Conservation (phyloP, 2,888 invertebrate genomes). For the Dendrolimus pini region DNA sequence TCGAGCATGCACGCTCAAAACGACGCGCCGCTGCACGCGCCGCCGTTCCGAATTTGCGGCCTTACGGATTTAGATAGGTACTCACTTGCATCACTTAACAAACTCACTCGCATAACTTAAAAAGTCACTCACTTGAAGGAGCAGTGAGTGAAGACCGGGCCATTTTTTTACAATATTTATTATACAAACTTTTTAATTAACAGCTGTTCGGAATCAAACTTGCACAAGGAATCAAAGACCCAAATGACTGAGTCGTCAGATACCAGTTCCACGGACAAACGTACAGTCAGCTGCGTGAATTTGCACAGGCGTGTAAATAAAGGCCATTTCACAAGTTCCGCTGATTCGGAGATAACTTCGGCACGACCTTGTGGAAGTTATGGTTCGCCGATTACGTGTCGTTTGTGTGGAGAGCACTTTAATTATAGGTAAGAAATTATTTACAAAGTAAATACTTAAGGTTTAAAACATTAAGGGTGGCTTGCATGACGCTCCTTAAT, state of each 20-base stretch:
- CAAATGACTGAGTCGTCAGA: conserved; percentile 17
- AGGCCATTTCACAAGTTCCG: conserved; percentile 16
- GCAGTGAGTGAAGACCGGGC: too few species aligned
- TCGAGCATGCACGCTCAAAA: too few species aligned
- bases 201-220: conserved; percentile 28
- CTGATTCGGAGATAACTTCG: conserved; percentile 23
- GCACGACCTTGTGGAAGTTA: conserved; percentile 11
- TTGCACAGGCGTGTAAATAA: conserved; percentile 19
- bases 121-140: too few species aligned
- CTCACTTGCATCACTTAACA: too few species aligned
- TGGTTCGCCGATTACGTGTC: conserved; percentile 28
- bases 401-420: conserved; percentile 47
- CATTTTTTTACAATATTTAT: too few species aligned
- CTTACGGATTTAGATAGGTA: too few species aligned
- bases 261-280: conserved; percentile 27
- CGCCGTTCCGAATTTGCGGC: too few species aligned
- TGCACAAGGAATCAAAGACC: conserved; percentile 21
- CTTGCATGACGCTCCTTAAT: too few species aligned
- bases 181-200: not conserved
- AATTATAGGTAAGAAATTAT: conserved; percentile 30
- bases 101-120: too few species aligned
- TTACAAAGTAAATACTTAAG: conserved; percentile 1
- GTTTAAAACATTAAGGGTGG: not conserved
- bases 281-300: conserved; percentile 34
- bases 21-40: too few species aligned